These are phyloP conservation scores for Diploptera punctata DNA, from an alignment of 2,888 invertebrate genomes.

Conservation along the genomic window DNA sequence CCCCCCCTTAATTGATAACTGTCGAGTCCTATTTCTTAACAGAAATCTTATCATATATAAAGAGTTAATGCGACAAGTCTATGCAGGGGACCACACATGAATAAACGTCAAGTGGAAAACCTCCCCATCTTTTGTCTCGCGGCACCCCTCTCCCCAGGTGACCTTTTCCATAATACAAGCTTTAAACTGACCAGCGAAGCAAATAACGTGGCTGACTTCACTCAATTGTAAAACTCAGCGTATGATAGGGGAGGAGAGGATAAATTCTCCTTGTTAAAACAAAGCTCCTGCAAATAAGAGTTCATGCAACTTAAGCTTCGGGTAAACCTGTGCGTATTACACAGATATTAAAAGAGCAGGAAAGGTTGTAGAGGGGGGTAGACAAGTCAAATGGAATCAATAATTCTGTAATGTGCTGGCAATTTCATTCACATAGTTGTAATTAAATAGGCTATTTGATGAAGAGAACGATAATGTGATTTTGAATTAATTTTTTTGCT, in stretches of 20 bases:
- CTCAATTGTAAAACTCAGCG: neutral
- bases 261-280: constrained; percentile 8
- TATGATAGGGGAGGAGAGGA: neutral
- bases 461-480: too few relatives aligned
- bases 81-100: constrained; percentile 27
- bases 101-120: constrained; percentile 15
- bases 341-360: neutral
- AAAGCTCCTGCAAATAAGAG: neutral
- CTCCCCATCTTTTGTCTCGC: constrained; percentile 2
- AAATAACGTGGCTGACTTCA: constrained; percentile 9
- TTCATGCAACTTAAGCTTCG: neutral
- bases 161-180: neutral
- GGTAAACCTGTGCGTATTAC: constrained; percentile 6
- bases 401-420: too few relatives aligned
- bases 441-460: too few relatives aligned
- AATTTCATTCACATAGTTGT: too few relatives aligned
- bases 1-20: too few relatives aligned
- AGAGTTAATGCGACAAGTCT: too few relatives aligned
- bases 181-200: constrained; percentile 16
- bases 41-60: too few relatives aligned
- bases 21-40: too few relatives aligned
- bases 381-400: neutral
- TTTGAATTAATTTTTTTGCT: too few relatives aligned
- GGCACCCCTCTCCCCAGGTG: neutral
- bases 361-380: neutral